Base-by-base conservation (phyloP, 2,113 vertebrate species). In the Pachypanchax playfairii region DNA sequence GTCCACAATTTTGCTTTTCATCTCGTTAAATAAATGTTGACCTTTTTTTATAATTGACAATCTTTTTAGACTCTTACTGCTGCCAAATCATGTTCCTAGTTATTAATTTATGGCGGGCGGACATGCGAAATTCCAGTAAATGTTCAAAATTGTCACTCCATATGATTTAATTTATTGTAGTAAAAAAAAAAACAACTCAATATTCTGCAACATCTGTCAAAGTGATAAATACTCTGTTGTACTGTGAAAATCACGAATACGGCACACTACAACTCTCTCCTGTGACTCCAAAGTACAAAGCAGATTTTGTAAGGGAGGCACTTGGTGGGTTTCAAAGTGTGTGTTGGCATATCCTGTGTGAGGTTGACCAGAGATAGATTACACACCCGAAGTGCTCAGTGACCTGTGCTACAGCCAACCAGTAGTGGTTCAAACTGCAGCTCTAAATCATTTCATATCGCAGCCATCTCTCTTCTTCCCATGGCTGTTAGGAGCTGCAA, bases 401-500 rank as follows among this genome's bases (percentile, higher is more conserved):
- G 82, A 76, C 77, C 75, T 26, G 49, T 28, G 71, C 63, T 69
- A 67, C 73, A 85, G 85, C 81, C 83, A 86, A 50, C 70, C 79
- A 88, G 79, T 72, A 51, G 87, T 28, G 85, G 88, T 89, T 82
- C 63, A 22, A 36, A 85, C 74, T 75, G 51, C 61, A 68, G 82
- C 71, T 64, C 77, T 89, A 85, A 91, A 90, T 87, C 78, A 85
- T 83, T 61, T 82, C 77, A 80, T 85, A 86, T 87, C 70, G 65
- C 52, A 73, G 73, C 65, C 85, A 67, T 85, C 79, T 83, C 74
- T 80, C 48, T 56, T 82, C 73, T 86, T 90, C 83, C 85, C 80
- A 86, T 73, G 73, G 75, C 63, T 84, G 83, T 85, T 84, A 69
- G 73, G 64, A 86, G 74, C 82, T 85, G 42, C 75, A 80, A 43